Conservation (phyloP, 2,113 vertebrate genomes). For the human region DNA sequence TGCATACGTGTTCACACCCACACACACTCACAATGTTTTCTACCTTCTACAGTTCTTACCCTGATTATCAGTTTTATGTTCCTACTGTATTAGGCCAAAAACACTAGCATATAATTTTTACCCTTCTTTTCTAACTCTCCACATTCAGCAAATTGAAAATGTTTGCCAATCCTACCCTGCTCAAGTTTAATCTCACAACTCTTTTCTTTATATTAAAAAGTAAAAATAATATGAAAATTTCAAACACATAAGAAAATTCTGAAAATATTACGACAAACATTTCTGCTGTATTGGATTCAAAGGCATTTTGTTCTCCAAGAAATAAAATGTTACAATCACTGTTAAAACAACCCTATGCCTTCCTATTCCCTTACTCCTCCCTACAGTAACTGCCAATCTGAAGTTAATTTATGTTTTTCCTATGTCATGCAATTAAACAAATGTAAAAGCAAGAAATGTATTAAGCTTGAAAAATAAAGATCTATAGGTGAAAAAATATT, state of each 20-base stretch:
- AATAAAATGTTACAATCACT: background rate
- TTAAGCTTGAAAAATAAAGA: slow-evolving; percentile 53
- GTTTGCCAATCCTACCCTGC: background rate
- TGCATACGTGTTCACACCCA: background rate
- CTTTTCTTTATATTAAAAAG: background rate
- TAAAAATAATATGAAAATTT: background rate
- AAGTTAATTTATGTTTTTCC: background rate
- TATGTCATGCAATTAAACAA: slow-evolving; percentile 28
- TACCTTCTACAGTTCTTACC: background rate
- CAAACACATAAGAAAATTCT: background rate
- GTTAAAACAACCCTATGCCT: background rate
- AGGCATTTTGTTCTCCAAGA: background rate
- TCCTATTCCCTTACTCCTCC: background rate
- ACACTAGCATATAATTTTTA: background rate
- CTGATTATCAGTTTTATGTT: background rate
- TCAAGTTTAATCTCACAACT: background rate
- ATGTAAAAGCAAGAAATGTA: background rate
- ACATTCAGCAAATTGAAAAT: background rate
- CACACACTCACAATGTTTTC: background rate
- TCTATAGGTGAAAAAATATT: background rate
- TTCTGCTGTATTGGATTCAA: background rate
- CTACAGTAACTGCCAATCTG: background rate
- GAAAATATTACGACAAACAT: background rate
- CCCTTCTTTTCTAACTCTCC: background rate
- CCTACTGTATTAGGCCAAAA: background rate